phyloP scores from a whole-genome alignment of 2,888 invertebrate genomes.

The Heliconius erato region DNA sequence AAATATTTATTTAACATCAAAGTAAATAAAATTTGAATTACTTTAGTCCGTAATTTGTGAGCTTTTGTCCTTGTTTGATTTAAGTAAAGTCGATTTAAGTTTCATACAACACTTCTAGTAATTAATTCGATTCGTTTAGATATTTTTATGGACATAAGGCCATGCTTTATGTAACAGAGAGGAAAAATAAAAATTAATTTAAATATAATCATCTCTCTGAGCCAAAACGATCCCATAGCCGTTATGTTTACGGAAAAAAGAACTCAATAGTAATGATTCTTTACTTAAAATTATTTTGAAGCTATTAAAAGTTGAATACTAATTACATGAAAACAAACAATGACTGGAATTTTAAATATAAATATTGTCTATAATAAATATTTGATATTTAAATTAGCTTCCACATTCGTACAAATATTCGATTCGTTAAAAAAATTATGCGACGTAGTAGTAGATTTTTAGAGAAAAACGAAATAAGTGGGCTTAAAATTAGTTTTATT shows the following conservation, averaged over 20 bases:
- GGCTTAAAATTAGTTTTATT: too few species aligned
- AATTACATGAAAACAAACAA: constrained; percentile 8
- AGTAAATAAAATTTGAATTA: constrained; percentile 13
- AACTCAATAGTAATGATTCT: not conserved
- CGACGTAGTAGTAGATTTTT: too few species aligned
- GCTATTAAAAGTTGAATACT: constrained; percentile 2
- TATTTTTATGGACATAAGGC: too few species aligned
- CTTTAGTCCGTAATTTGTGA: not conserved
- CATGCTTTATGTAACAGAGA: too few species aligned
- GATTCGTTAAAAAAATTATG: too few species aligned
- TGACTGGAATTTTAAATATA: not conserved
- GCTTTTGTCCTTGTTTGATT: constrained; percentile 8
- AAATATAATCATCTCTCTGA: too few species aligned
- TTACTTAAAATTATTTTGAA: not conserved
- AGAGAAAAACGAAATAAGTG: too few species aligned
- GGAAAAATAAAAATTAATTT: too few species aligned
- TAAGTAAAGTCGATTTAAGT: not conserved
- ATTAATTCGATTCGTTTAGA: not conserved
- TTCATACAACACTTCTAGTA: not conserved
- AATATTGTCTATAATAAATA: constrained; percentile 12
- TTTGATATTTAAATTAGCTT: constrained; percentile 11
- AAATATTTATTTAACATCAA: constrained; percentile 10
- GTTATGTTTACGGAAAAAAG: not conserved
- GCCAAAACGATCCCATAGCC: too few species aligned
- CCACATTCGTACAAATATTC: not conserved